phyloP scores from a whole-genome alignment of 2,113 vertebrate species.

The Oplegnathus fasciatus region DNA sequence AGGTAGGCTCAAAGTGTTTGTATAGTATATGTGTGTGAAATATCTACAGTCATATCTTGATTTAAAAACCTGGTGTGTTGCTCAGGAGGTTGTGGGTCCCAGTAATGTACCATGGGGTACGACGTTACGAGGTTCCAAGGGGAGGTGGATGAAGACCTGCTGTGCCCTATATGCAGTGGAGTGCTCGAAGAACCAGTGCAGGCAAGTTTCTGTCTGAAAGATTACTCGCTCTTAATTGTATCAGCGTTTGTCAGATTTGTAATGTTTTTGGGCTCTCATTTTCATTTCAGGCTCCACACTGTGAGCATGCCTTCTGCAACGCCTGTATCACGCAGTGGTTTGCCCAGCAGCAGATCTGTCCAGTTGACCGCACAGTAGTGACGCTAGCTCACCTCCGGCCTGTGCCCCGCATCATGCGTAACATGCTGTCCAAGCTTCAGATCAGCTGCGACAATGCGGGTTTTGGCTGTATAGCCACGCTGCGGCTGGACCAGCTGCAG shows the following conservation, averaged over 20 bases:
- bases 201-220: conserved; percentile 78
- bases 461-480: conserved; percentile 94
- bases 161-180: conserved; percentile 98
- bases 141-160: conserved; percentile 98
- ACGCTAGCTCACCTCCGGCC: conserved; percentile 97
- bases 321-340: conserved; percentile 99
- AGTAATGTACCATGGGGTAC: conserved; percentile 99
- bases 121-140: conserved; percentile 98
- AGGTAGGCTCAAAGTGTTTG: conserved; percentile 44
- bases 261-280: not conserved
- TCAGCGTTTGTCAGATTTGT: not conserved
- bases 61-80: not conserved
- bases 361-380: conserved; percentile 97
- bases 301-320: conserved; percentile 99
- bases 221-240: not conserved
- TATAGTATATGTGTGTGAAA: not conserved
- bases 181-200: conserved; percentile 98
- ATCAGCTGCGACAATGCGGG: conserved; percentile 96
- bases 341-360: conserved; percentile 98
- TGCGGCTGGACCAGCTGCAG: conserved; percentile 96
- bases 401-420: conserved; percentile 99
- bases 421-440: conserved; percentile 99
- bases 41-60: not conserved
- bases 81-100: conserved; percentile 84
- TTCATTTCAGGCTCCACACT: conserved; percentile 92